Evolutionary conservation across 2,113 vertebrate genomes (phyloP).

Genomic region (Sander vitreus): DNA sequence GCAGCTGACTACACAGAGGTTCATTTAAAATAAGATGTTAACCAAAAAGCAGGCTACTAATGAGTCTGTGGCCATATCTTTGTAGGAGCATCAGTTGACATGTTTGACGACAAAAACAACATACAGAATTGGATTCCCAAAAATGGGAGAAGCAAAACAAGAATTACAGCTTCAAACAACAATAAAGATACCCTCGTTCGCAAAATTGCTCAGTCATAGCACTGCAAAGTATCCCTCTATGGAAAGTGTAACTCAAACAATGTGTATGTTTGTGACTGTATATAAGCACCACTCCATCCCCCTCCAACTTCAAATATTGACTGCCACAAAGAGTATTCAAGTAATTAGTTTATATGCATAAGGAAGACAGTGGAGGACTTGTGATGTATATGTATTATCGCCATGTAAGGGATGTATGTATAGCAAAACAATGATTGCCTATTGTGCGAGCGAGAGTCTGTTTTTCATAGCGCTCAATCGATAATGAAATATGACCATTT

Average conservation of each 20-base stretch:
- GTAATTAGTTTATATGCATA: slow-evolving; percentile 72
- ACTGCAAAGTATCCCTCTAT: slow-evolving; percentile 18
- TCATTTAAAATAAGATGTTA: slow-evolving; percentile 43
- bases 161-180: neutral
- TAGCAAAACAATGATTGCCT: slow-evolving; percentile 64
- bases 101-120: neutral
- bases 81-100: neutral
- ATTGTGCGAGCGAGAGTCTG: slow-evolving; percentile 41
- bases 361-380: slow-evolving; percentile 53
- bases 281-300: slow-evolving; percentile 7
- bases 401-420: slow-evolving; percentile 47
- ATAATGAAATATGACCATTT: slow-evolving; percentile 81
- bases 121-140: neutral
- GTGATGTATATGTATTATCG: slow-evolving; percentile 55
- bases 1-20: slow-evolving; percentile 65
- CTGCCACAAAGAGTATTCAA: slow-evolving; percentile 55
- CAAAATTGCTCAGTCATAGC: neutral
- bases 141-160: neutral
- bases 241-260: slow-evolving; percentile 20
- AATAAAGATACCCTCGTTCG: neutral
- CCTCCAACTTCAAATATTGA: slow-evolving; percentile 64
- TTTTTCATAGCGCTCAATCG: slow-evolving; percentile 22
- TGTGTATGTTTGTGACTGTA: slow-evolving; percentile 31
- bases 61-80: slow-evolving; percentile 12
- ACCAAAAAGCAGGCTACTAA: slow-evolving; percentile 19